A percentile compares a stretch with the other conserved stretches of the same genome.
Conservation (phyloP, 1,140 invertebrate genomes). For the Eupeodes corollae region DNA sequence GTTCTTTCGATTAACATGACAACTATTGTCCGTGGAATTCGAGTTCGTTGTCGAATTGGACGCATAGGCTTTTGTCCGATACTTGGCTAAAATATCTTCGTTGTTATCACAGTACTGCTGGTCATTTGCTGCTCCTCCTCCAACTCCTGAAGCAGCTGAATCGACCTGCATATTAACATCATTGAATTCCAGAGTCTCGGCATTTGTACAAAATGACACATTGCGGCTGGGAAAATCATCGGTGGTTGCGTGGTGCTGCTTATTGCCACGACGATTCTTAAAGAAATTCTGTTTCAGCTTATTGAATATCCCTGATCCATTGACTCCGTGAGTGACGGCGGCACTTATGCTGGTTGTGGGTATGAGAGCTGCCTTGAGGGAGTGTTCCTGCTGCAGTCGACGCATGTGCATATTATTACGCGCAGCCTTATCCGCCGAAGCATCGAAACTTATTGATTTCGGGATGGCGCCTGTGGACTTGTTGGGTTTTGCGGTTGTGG, state of each 20-base stretch:
- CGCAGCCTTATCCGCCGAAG: slow-evolving; percentile 69
- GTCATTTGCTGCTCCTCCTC: neutral
- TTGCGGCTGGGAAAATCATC: slow-evolving; percentile 10
- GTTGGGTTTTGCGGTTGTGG: slow-evolving; percentile 37
- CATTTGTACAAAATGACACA: slow-evolving; percentile 27
- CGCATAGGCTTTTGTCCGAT: slow-evolving; percentile 66
- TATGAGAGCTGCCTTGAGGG: slow-evolving; percentile 5
- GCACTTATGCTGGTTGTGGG: neutral
- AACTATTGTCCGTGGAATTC: slow-evolving; percentile 31
- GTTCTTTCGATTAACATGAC: slow-evolving; percentile 7
- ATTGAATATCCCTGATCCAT: slow-evolving; percentile 50
- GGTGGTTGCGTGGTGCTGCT: slow-evolving; percentile 27
- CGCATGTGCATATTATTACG: slow-evolving; percentile 40
- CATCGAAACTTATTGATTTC: slow-evolving; percentile 86
- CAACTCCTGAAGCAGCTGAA: slow-evolving; percentile 2
- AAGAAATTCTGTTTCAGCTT: slow-evolving; percentile 51
- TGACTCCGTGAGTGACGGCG: neutral
- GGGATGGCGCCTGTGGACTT: slow-evolving; percentile 72
- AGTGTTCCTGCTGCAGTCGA: slow-evolving; percentile 35
- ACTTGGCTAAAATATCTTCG: slow-evolving; percentile 92
- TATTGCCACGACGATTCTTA: slow-evolving; percentile 47
- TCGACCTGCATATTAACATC: too few relatives aligned
- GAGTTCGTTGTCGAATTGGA: slow-evolving; percentile 43
- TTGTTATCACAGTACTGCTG: slow-evolving; percentile 35
- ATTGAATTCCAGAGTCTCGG: too few relatives aligned